Evolutionary conservation across 2,888 invertebrate species (phyloP).

Genomic region (Ophioninae sp.): DNA sequence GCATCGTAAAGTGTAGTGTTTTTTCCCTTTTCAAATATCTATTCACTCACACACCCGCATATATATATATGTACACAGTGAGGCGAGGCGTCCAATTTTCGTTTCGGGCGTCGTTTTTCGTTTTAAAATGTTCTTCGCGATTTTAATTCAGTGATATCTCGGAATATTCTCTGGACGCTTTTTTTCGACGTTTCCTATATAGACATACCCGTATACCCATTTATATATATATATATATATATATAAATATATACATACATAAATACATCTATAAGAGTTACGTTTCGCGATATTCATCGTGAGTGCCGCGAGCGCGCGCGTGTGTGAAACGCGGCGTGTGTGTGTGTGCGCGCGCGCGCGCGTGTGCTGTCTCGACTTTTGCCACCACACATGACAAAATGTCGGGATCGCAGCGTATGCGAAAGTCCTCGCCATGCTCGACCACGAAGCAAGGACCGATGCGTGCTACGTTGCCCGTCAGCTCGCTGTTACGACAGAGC

Average conservation of each 20-base stretch:
- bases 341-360: slow-evolving; percentile 62
- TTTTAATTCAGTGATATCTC: slow-evolving; percentile 21
- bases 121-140: slow-evolving; percentile 11
- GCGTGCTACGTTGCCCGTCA: slow-evolving; percentile 89
- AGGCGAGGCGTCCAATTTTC: slow-evolving; percentile 35
- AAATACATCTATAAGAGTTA: not conserved
- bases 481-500: slow-evolving; percentile 87
- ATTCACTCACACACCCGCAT: slow-evolving; percentile 10
- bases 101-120: slow-evolving; percentile 26
- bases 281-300: slow-evolving; percentile 35
- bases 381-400: slow-evolving; percentile 74
- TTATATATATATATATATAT: not conserved
- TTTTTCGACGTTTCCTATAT: slow-evolving; percentile 6
- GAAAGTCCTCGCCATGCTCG: slow-evolving; percentile 87
- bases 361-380: slow-evolving; percentile 60
- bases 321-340: slow-evolving; percentile 22
- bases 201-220: not conserved
- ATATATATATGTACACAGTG: slow-evolving; percentile 25
- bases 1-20: slow-evolving; percentile 53
- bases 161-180: not conserved
- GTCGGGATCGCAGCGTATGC: slow-evolving; percentile 80
- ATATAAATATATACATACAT: not conserved
- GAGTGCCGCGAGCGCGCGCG: slow-evolving; percentile 42
- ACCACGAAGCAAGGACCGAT: slow-evolving; percentile 85
- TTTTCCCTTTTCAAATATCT: slow-evolving; percentile 26